These are phyloP conservation scores for Lagodon rhomboides DNA, from an alignment of 2,797 vertebrate genomes.

Conservation along the genomic window DNA sequence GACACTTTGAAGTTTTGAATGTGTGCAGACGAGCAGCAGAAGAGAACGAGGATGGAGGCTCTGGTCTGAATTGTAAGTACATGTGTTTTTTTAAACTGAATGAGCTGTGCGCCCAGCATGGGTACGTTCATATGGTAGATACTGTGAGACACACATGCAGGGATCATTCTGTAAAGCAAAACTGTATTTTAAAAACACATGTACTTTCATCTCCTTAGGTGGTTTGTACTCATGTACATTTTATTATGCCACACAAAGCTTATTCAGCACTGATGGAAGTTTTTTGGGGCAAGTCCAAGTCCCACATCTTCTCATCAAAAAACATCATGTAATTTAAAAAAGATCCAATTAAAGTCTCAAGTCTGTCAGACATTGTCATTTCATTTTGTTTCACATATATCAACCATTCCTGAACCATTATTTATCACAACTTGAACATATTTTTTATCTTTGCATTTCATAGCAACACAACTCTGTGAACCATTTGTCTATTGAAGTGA, in stretches of 20 bases:
- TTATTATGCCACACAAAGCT: too few relatives aligned
- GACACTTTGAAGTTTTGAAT: conserved; percentile 38
- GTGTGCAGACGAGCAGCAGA: neutral
- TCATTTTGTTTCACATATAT: too few relatives aligned
- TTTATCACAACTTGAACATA: neutral
- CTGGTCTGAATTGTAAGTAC: neutral
- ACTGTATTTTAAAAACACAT: neutral
- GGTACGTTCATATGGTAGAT: neutral
- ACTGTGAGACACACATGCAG: neutral
- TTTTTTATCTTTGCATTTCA: neutral
- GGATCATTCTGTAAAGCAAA: neutral
- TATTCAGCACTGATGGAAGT: neutral
- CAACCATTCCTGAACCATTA: too few relatives aligned
- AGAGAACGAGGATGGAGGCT: neutral
- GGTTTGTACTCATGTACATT: neutral
- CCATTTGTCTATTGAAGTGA: conserved; percentile 10
- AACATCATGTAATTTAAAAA: neutral
- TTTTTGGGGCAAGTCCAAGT: neutral
- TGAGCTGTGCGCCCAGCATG: neutral
- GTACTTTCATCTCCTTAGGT: neutral
- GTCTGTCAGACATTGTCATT: neutral
- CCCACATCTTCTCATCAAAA: too few relatives aligned
- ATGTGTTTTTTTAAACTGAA: neutral
- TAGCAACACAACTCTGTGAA: neutral
- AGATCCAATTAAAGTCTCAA: neutral